Evolutionary conservation across 1,140 invertebrate species (phyloP), one percentile per base, ranked within the genome.

Genomic region (Subanguina moxae): DNA sequence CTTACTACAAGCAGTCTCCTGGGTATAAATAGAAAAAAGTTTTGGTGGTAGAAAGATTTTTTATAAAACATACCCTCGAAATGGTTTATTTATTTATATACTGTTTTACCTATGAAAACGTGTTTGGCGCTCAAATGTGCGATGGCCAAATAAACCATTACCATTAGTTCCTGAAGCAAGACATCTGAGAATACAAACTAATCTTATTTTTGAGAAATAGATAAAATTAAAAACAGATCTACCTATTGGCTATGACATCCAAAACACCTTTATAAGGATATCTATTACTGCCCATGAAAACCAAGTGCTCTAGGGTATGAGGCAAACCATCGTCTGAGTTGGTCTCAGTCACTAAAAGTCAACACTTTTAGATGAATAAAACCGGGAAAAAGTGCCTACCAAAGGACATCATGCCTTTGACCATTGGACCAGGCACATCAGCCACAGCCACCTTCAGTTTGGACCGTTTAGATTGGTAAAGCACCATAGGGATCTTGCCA

Each of bases 271-370:
- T 86, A 71, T 90, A 94, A 0, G 92, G 93, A 84, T 92, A 94
- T 0, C 89, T 86, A 83, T 93, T 88, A 80, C 90, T 92, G 0
- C 92, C 92, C 78, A 94, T 84, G 84, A 94, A 94, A 21, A 94
- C 88, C 8, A 94, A 86, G 85, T 95, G 92, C 80, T 94, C 92
- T 82, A 94, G 84, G 15, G 92, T 94, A 80, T 94, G 92, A 0
- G 92, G 92, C 45, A 94, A 82, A 1, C 92, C 92, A 86, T 94
- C 91, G 84, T 94, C 90, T 84, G 92, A 90, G 80, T 89, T 87
- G 0, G 91, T 90, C 86, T 94, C 91, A 15, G 92, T 94, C 21
- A 89, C 91, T 93, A 77, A 70, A 86, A 79, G 66, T 70, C 64
- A 1, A 5, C 15, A n/a, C n/a, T 5, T 52, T 21, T 25, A 52